Conservation (phyloP, 2,113 vertebrate species). For the Geococcyx californianus region DNA sequence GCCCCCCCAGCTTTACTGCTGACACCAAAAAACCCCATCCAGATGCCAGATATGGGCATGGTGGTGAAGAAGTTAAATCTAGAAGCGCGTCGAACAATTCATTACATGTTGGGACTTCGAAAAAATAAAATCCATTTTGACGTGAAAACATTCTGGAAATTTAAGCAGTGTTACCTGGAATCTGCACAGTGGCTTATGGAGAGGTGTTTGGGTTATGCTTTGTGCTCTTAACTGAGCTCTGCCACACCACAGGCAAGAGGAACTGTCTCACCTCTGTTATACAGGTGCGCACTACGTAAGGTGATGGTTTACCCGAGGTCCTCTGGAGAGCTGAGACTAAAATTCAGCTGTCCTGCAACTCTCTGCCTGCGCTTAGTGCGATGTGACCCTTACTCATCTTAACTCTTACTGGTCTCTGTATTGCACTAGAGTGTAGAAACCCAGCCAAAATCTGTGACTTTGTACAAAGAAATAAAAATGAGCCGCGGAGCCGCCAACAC, state of each 20-base stretch:
- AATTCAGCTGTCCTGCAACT: background rate
- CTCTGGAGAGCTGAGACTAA: background rate
- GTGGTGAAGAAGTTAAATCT: constrained; percentile 12
- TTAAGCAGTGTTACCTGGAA: background rate
- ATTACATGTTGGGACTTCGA: background rate
- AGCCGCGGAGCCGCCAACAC: background rate
- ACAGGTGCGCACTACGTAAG: background rate
- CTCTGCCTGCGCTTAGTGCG: background rate
- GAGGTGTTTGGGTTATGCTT: background rate
- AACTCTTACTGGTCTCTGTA: background rate
- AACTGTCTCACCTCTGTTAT: background rate
- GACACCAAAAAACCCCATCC: background rate
- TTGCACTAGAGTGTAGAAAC: background rate
- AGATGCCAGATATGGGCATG: background rate
- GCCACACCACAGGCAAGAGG: background rate
- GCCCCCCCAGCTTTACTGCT: background rate
- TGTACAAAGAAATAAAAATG: background rate
- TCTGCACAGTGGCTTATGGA: background rate
- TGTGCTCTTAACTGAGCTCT: background rate
- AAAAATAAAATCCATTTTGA: background rate
- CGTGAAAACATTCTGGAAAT: background rate
- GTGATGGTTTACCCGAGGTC: background rate
- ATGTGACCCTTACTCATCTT: background rate
- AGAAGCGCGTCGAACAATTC: background rate
- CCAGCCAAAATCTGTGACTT: background rate